Conservation (phyloP, 2,888 invertebrate species). For the Spialia ferax region DNA sequence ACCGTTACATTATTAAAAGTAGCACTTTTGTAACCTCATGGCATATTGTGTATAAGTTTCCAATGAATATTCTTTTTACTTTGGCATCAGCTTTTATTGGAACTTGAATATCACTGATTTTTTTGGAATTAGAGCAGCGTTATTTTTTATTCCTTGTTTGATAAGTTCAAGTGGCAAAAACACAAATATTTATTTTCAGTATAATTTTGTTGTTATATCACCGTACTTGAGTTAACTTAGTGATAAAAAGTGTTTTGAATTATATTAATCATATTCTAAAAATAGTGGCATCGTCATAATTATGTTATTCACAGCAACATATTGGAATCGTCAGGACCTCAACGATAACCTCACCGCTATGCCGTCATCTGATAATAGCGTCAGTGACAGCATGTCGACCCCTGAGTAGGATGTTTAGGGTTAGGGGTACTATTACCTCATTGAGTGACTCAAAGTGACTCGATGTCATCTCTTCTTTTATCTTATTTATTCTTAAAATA, state of each 20-base stretch:
- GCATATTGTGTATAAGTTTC: too few species aligned
- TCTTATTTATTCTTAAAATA: background rate
- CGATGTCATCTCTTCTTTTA: background rate
- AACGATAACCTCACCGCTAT: conserved; percentile 23
- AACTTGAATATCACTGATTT: too few species aligned
- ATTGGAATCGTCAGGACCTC: conserved; percentile 15
- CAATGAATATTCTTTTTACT: too few species aligned
- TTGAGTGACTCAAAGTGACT: conserved; percentile 15
- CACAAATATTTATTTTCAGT: background rate
- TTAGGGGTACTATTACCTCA: conserved; percentile 15
- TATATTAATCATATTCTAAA: conserved; percentile 19
- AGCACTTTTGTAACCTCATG: too few species aligned
- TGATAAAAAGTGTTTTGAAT: background rate
- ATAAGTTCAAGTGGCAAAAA: background rate
- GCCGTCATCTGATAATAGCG: conserved; percentile 30
- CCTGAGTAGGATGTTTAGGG: background rate
- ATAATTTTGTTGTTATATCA: background rate
- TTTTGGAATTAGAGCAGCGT: background rate
- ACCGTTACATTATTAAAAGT: too few species aligned
- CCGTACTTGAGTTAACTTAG: background rate
- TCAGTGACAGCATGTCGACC: background rate
- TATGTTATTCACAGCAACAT: conserved; percentile 10
- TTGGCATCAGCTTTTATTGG: too few species aligned
- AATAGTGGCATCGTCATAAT: conserved; percentile 18
- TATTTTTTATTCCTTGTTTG: background rate